phyloP scores from a whole-genome alignment of 2,888 invertebrate species.

The Leptopilina myrica region DNA sequence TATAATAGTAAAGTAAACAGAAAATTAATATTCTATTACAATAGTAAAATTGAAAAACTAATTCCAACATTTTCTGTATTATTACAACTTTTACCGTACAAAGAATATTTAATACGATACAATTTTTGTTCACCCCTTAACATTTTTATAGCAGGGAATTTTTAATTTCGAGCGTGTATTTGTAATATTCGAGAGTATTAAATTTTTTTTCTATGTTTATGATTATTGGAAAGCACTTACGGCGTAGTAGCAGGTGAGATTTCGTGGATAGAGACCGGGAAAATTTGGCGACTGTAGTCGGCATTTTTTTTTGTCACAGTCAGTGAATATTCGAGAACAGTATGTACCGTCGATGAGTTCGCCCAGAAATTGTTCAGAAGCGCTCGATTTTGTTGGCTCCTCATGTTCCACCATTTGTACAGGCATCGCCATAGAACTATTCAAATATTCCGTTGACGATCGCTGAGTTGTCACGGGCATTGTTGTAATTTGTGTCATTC shows the following conservation, averaged over 20 bases:
- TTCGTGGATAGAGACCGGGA: conserved; percentile 94
- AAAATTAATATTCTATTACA: no score
- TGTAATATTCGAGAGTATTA: no score
- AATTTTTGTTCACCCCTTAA: no score
- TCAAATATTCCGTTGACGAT: conserved; percentile 64
- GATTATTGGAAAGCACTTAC: conserved; percentile 76
- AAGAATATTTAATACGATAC: no score
- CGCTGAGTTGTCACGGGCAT: conserved; percentile 61
- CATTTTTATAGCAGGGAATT: background rate
- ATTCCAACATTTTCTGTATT: no score
- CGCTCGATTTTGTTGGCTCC: conserved; percentile 69
- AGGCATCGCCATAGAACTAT: conserved; percentile 69
- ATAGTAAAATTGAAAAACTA: no score
- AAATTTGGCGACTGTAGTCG: conserved; percentile 94
- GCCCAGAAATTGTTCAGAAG: conserved; percentile 85
- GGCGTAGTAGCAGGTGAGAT: conserved; percentile 95
- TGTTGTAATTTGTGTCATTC: conserved; percentile 64
- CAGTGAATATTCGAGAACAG: conserved; percentile 94
- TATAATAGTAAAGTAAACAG: no score
- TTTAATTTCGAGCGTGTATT: background rate
- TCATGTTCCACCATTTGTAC: conserved; percentile 69
- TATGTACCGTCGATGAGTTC: conserved; percentile 94
- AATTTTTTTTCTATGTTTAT: background rate
- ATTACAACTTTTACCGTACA: no score
- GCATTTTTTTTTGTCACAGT: conserved; percentile 93